A percentile compares a stretch with the other conserved stretches of the same genome.
These are phyloP conservation scores for Antheraea mylitta DNA, from an alignment of 1,140 invertebrate species.

Conservation along the genomic window DNA sequence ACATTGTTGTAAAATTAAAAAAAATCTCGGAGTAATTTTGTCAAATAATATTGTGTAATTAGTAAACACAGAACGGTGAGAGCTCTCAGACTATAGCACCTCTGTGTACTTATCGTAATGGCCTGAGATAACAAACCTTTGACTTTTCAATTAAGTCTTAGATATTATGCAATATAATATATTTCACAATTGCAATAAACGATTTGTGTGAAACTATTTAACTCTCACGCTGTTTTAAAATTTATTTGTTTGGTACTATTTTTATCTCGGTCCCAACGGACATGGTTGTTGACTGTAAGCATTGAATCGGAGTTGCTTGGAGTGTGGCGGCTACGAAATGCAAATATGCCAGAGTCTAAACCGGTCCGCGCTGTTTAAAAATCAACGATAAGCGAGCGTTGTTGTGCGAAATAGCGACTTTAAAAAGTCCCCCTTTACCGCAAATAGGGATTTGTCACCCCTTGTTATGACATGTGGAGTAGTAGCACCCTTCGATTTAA, in stretches of 20 bases:
- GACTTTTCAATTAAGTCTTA: constrained; percentile 39
- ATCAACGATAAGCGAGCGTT: constrained; percentile 41
- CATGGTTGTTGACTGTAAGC: constrained; percentile 27
- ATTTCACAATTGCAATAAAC: constrained; percentile 30
- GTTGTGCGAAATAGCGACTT: constrained; percentile 35
- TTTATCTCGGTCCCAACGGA: constrained; percentile 25
- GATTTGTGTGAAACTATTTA: constrained; percentile 23
- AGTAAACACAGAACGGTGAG: constrained; percentile 16
- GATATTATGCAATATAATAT: constrained; percentile 32
- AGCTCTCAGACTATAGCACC: constrained; percentile 8
- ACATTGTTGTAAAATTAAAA: neutral
- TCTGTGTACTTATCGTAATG: constrained; percentile 30
- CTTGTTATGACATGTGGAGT: neutral
- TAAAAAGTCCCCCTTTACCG: neutral
- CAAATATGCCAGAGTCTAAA: constrained; percentile 52
- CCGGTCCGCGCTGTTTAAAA: constrained; percentile 41
- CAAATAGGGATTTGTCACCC: neutral
- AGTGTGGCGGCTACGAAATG: constrained; percentile 38
- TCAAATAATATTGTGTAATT: constrained; percentile 11
- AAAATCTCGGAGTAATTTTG: neutral
- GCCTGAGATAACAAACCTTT: constrained; percentile 31
- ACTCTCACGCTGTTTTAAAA: constrained; percentile 14
- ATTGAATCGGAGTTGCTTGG: constrained; percentile 19
- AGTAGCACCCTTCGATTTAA: constrained; percentile 1
- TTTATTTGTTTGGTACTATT: constrained; percentile 26